Percentiles rank a stretch among this genome's conserved stretches.
phyloP scores from a whole-genome alignment of 1,140 invertebrate genomes.

The Panagrolaimus sp. region DNA sequence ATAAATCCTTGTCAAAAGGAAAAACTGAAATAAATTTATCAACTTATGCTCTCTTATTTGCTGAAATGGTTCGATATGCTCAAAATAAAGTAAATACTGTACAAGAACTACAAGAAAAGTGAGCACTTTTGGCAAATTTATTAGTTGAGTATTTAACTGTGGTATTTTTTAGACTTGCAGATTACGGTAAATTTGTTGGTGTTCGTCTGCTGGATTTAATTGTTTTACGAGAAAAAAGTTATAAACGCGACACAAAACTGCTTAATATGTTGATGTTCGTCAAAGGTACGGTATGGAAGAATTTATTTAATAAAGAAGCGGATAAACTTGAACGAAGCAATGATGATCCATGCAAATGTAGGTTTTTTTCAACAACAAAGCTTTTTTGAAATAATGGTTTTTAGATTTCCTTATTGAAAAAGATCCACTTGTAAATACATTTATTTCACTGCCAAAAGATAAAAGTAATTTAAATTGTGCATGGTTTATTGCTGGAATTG shows the following conservation, averaged over 20 bases:
- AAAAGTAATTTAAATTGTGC: conserved; percentile 94
- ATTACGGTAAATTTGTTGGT: conserved; percentile 89
- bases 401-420: conserved; percentile 92
- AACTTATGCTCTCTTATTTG: conserved; percentile 88
- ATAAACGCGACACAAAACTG: conserved; percentile 89
- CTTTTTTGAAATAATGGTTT: conserved; percentile 27
- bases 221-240: conserved; percentile 79
- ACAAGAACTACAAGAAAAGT: conserved; percentile 87
- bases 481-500: conserved; percentile 93
- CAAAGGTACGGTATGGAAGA: conserved; percentile 94
- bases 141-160: neutral
- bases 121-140: conserved; percentile 47
- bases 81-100: conserved; percentile 90
- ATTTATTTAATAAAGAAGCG: conserved; percentile 91
- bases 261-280: conserved; percentile 90
- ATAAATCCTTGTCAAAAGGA: conserved; percentile 83
- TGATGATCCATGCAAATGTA: conserved; percentile 86
- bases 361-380: conserved; percentile 34
- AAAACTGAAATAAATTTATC: conserved; percentile 79
- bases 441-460: conserved; percentile 94
- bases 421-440: conserved; percentile 91
- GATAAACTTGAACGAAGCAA: conserved; percentile 97
- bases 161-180: conserved; percentile 70
- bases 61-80: conserved; percentile 94
- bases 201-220: conserved; percentile 84